Conservation (phyloP, 2,797 vertebrate species). For the Poecile montanus region DNA sequence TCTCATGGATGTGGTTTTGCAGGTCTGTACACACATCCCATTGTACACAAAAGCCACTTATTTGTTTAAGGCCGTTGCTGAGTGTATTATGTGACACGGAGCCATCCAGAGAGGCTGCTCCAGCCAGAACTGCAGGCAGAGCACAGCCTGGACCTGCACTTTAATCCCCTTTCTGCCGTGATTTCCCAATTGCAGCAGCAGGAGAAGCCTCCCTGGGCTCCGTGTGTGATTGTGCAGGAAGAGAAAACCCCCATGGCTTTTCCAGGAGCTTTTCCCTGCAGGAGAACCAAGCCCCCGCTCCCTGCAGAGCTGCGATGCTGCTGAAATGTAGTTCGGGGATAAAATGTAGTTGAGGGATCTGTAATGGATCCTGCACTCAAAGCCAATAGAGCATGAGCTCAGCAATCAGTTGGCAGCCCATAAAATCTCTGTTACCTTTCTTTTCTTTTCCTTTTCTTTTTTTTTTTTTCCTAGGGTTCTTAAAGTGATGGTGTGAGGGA, state of each 20-base stretch:
- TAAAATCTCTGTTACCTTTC: conserved; percentile 75
- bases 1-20: conserved; percentile 22
- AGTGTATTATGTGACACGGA: conserved; percentile 17
- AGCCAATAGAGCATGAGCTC: conserved; percentile 64
- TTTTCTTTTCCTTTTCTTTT: neutral
- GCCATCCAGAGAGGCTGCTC: conserved; percentile 38
- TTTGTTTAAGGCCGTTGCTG: conserved; percentile 20
- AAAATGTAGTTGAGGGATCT: conserved; percentile 46
- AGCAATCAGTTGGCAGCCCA: conserved; percentile 76
- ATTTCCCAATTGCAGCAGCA: conserved; percentile 67
- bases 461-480: neutral
- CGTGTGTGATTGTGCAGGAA: neutral
- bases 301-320: conserved; percentile 30
- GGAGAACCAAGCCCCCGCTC: neutral
- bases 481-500: conserved; percentile 34
- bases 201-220: neutral
- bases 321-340: conserved; percentile 66
- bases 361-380: conserved; percentile 75
- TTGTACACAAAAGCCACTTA: conserved; percentile 47
- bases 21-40: conserved; percentile 44
- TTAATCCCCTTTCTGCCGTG: conserved; percentile 61
- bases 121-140: conserved; percentile 52
- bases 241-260: conserved; percentile 8
- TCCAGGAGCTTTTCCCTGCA: conserved; percentile 55
- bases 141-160: conserved; percentile 54